These are phyloP conservation scores for Pica pica DNA, from an alignment of 2,113 vertebrate genomes.

Conservation along the genomic window DNA sequence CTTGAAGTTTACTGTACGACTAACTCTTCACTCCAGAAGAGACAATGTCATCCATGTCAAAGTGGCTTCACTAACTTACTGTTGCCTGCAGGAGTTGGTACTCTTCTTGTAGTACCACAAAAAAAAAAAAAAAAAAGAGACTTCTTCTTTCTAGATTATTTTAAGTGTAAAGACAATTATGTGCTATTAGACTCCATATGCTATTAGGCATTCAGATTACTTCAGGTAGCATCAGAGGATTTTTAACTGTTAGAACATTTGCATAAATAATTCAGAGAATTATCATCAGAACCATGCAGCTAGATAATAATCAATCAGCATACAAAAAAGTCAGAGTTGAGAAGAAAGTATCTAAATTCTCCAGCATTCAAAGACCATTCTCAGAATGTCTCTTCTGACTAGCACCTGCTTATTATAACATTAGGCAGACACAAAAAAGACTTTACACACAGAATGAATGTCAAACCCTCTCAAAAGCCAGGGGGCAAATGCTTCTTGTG, in stretches of 20 bases:
- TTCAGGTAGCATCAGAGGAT: constrained; percentile 38
- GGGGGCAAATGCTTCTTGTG: background rate
- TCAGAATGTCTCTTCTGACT: background rate
- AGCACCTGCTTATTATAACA: constrained; percentile 2
- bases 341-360: background rate
- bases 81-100: background rate
- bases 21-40: background rate
- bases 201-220: constrained; percentile 27
- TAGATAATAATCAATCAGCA: background rate
- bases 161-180: constrained; percentile 32
- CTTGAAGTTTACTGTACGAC: background rate
- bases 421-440: background rate
- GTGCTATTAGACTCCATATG: constrained; percentile 6
- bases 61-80: background rate
- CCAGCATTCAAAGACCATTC: background rate
- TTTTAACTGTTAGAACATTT: constrained; percentile 47
- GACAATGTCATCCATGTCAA: background rate
- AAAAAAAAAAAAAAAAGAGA: background rate
- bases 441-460: background rate
- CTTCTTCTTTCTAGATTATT: constrained; percentile 16
- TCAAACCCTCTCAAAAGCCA: background rate
- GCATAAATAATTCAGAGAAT: constrained; percentile 62
- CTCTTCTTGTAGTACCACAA: background rate
- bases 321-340: background rate
- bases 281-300: constrained; percentile 2